phyloP scores from a whole-genome alignment of 2,113 vertebrate genomes.

The Rattus rattus region DNA sequence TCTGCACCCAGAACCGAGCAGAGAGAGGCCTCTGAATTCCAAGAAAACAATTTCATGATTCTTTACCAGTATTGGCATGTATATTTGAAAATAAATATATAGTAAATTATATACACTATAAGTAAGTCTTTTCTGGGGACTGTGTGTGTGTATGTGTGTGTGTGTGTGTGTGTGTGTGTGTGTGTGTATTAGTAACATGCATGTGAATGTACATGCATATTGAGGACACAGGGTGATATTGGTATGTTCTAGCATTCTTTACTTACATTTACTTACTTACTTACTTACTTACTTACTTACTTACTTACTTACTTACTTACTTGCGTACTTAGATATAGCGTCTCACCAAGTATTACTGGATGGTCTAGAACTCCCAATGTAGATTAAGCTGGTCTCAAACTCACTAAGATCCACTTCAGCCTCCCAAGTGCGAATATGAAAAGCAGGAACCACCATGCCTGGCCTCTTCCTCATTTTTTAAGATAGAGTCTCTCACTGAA shows the following conservation, averaged over 20 bases:
- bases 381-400: neutral
- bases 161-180: neutral
- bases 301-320: neutral
- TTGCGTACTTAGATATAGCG: neutral
- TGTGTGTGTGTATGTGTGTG: neutral
- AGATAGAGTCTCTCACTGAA: neutral
- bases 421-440: neutral
- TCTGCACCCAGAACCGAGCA: neutral
- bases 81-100: conserved; percentile 22
- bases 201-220: too few relatives aligned
- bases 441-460: neutral
- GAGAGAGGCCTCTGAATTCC: neutral
- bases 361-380: neutral
- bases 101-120: neutral
- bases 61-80: neutral
- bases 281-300: neutral
- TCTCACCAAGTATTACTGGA: neutral
- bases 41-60: neutral
- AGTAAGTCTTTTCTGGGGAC: neutral
- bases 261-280: neutral
- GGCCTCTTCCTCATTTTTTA: neutral
- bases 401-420: neutral
- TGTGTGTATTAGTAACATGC: neutral
- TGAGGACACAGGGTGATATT: neutral
- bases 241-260: neutral